Base-by-base conservation (phyloP, 2,797 vertebrate species). In the Thripadectes ignobilis region DNA sequence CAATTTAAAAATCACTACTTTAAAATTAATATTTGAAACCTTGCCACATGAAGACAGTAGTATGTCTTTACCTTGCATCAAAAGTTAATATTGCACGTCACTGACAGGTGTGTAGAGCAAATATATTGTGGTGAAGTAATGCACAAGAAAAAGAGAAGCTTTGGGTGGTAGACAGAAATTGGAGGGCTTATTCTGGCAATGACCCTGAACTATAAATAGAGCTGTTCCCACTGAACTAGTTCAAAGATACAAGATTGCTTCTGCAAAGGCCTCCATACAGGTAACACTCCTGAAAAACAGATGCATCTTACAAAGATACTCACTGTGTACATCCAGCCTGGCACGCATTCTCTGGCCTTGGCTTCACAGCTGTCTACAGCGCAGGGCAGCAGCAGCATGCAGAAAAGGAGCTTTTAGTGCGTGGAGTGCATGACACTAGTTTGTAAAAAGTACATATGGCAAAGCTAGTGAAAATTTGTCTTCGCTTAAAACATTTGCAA, bases 341-440 rank as follows among this genome's bases (percentile, higher is more conserved):
- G 9, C 29, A 9, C 1, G 0, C 1, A 5, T 16, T 51, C 10
- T 48, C 36, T 82, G 85, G 34, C 81, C 23, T 12, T 59, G 10
- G 54, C 22, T 84, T 59, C 19, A 10, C 59, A 76, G 43, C 14
- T 86, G 29, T 66, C 48, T 20, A 13, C 7, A 84, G 43, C 21
- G 9, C 17, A 65, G 20, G 4, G 36, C 19, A 38, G 39, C 39
- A 62, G 49, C 22, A 38, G 41, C 14, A 7, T 3, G 15, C 55
- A 59, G 74, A 72, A 73, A 43, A 84, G 29, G 18, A 88, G 14
- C 12, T 61, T 51, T 30, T n/a, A 29, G 74, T 61, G 36, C 18
- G 9, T 8, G 9, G 0, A 0, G 18, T 39, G 12, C 10, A 3
- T 6, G 22, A 10, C 0, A 10, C 12, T 43, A 7, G 10, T 73